A percentile compares a stretch with the other conserved stretches of the same genome.
phyloP scores from a whole-genome alignment of 1,140 invertebrate species.

The Microplitis mediator region DNA sequence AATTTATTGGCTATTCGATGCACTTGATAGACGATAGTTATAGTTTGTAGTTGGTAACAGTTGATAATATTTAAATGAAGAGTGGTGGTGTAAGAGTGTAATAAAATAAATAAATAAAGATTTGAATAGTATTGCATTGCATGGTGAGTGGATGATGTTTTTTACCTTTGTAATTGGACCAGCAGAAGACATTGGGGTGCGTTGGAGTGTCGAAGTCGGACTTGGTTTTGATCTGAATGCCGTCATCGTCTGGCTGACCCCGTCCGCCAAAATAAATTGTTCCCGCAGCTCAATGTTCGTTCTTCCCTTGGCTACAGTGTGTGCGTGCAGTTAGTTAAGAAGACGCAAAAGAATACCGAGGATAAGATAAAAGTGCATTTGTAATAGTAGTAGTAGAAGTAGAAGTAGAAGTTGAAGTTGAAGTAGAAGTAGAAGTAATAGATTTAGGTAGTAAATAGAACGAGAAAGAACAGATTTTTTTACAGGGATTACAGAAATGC shows the following conservation, averaged over 20 bases:
- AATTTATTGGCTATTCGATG: no score
- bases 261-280: slow-evolving; percentile 97
- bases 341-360: slow-evolving; percentile 46
- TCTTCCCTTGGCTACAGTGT: slow-evolving; percentile 91
- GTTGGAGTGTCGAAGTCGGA: slow-evolving; percentile 72
- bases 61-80: not conserved
- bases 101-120: slow-evolving; percentile 20
- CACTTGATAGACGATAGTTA: no score
- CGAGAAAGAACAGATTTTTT: no score
- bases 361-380: slow-evolving; percentile 27
- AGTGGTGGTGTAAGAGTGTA: not conserved
- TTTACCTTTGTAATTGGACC: slow-evolving; percentile 94
- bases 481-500: slow-evolving; percentile 13
- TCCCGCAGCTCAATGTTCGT: slow-evolving; percentile 99
- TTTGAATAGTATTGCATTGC: not conserved
- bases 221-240: slow-evolving; percentile 90
- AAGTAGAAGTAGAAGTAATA: no score
- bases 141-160: slow-evolving; percentile 22
- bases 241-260: slow-evolving; percentile 96
- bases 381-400: slow-evolving; percentile 5
- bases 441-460: no score
- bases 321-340: slow-evolving; percentile 61
- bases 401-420: not conserved
- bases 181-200: slow-evolving; percentile 68
- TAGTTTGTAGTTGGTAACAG: not conserved